A percentile compares a stretch with the other conserved stretches of the same genome.
Evolutionary conservation across 1,140 invertebrate genomes (phyloP).

Genomic region (Lepidotrigona ventralis): DNA sequence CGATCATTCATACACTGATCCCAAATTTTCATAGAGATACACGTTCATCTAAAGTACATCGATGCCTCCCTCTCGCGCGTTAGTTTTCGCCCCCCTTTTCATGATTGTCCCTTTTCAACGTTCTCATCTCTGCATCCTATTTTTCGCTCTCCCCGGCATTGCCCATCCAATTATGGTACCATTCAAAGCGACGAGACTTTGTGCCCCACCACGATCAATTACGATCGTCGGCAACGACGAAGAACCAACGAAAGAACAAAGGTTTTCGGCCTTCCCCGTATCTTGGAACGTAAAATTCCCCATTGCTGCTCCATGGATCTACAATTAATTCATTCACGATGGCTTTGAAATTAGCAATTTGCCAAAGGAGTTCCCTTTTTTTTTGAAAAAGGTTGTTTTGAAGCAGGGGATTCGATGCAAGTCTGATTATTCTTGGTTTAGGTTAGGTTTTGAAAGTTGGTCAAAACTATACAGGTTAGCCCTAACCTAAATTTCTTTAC

Average conservation of each 20-base stretch:
- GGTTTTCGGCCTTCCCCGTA: slow-evolving; percentile 29
- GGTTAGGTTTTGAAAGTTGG: not conserved
- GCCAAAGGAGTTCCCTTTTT: not conserved
- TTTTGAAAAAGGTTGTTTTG: not conserved
- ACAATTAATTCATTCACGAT: not conserved
- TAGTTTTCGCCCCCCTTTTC: slow-evolving; percentile 2
- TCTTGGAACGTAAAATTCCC: too few relatives aligned
- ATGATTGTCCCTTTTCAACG: slow-evolving; percentile 28
- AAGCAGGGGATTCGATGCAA: not conserved
- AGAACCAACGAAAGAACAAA: slow-evolving; percentile 27
- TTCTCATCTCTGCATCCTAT: slow-evolving; percentile 36
- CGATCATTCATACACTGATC: not conserved
- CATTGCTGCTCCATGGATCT: too few relatives aligned
- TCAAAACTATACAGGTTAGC: too few relatives aligned
- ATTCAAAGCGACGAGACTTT: slow-evolving; percentile 68
- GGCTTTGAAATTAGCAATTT: not conserved
- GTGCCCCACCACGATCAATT: slow-evolving; percentile 64
- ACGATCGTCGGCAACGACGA: slow-evolving; percentile 48
- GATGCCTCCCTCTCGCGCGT: not conserved
- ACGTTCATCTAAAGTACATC: not conserved
- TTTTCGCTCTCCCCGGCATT: slow-evolving; percentile 56
- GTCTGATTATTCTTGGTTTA: not conserved
- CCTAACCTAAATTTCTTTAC: too few relatives aligned
- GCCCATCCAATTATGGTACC: slow-evolving; percentile 68
- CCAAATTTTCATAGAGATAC: not conserved